phyloP scores from a whole-genome alignment of 37 sponge, comb jelly and placozoan genomes.

The Spongilla lacustris region DNA sequence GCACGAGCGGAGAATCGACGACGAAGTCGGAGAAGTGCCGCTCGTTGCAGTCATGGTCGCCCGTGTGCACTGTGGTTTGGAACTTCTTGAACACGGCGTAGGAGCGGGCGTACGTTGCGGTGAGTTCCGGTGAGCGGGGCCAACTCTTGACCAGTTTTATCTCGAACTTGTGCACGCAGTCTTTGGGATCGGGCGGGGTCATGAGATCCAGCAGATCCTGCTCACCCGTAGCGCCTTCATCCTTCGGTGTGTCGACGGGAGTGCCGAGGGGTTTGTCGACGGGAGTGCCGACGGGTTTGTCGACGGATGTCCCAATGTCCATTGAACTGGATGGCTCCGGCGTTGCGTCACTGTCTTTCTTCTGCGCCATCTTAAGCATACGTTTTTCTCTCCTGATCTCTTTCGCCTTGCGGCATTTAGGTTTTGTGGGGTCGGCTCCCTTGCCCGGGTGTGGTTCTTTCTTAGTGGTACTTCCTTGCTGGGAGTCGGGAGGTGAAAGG shows the following conservation, averaged over 20 bases:
- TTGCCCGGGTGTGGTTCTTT: constrained; percentile 42
- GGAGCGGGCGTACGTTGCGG: constrained; percentile 32
- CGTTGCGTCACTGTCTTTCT: background rate
- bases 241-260: background rate
- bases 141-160: constrained; percentile 32
- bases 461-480: background rate
- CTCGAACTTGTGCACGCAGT: constrained; percentile 54
- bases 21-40: constrained; percentile 48
- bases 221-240: background rate
- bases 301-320: background rate
- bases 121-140: background rate
- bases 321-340: background rate
- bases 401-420: constrained; percentile 68
- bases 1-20: constrained; percentile 27
- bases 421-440: constrained; percentile 66
- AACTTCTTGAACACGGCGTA: constrained; percentile 69
- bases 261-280: background rate
- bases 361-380: background rate
- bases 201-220: constrained; percentile 30
- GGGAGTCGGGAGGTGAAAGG: background rate
- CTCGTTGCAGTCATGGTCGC: constrained; percentile 35
- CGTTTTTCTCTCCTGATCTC: constrained; percentile 23
- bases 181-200: constrained; percentile 15
- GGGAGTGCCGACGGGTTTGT: background rate
- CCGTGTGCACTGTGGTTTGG: constrained; percentile 62